Evolutionary conservation across 2,797 vertebrate genomes (phyloP), one percentile per base, ranked within the genome.

Genomic region (Rhabdomys pumilio): DNA sequence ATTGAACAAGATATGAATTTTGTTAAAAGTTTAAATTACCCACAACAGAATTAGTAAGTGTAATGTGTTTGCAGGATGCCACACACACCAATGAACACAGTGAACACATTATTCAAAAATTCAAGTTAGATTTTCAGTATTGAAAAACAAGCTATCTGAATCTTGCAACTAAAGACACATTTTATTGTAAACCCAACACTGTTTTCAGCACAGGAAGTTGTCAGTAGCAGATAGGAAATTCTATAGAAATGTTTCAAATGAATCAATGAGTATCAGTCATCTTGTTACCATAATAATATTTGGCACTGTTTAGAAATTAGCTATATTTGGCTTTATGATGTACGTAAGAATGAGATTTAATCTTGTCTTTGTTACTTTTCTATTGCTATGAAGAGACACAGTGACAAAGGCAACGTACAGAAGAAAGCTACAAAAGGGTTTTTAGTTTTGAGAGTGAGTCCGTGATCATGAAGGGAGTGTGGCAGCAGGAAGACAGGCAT

Each of bases 41-140:
- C 31, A 44, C 47, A 22, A 67, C 44, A 92, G 63, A 90, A 75
- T 61, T 63, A 31, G 72, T 77, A 44, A 41, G 14, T 67, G 12
- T 79, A 90, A 92, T 59, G 20, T 89, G 63, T 80, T 75, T 80
- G 20, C 59, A 90, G 57, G 47, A 91, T 55, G n/a, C 57, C 38
- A 41, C 53, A 93, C 81, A 63, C 10, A 19, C 41, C 44, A 44
- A 5, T 50, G 77, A 69, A 88, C 31, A 67, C 72, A 50, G 6
- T 12, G 12, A 93, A 24, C 3, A 38, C 20, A n/a, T 89, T 85
- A 73, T 50, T 81, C 65, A 53, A 88, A 67, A 67, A 61, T 38
- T 81, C 41, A 81, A 61, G 76, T 90, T 84, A 50, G 31, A 88
- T 63, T 84, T 85, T 75, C 34, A 84, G 8, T 55, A 57, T 15